Percentiles rank a stretch among this genome's conserved stretches.
Conservation (phyloP, 2,113 vertebrate genomes). For the Mystacornis crossleyi region DNA sequence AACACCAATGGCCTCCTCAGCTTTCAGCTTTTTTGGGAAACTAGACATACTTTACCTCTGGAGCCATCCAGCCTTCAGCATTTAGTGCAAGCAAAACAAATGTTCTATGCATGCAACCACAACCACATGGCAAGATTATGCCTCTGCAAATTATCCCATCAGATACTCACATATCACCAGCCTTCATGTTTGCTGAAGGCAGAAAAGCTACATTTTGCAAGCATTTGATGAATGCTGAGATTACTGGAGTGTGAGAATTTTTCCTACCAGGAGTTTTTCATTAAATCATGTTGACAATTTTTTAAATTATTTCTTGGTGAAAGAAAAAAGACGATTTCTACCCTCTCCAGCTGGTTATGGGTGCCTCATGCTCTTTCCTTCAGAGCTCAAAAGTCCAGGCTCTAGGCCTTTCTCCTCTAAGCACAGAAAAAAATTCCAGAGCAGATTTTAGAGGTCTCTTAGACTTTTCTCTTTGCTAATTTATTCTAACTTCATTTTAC, state of each 20-base stretch:
- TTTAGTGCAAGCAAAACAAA: constrained; percentile 18
- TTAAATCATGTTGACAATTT: background rate
- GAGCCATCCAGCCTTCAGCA: constrained; percentile 16
- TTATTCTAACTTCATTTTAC: background rate
- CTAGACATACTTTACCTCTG: background rate
- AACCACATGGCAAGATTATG: background rate
- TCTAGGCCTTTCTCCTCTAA: background rate
- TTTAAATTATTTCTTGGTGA: background rate
- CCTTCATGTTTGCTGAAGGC: background rate
- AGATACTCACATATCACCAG: background rate
- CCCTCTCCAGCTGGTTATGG: background rate
- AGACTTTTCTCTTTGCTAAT: background rate
- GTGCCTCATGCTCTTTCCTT: background rate
- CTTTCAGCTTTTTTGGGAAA: constrained; percentile 11
- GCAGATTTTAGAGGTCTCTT: background rate
- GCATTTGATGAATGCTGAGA: background rate
- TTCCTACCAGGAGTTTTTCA: background rate
- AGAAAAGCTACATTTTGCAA: background rate
- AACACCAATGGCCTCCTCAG: background rate
- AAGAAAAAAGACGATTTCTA: background rate
- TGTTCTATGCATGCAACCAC: background rate
- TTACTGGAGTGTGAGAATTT: background rate
- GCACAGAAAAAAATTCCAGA: background rate
- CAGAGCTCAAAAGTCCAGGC: background rate
- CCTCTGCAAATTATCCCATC: background rate